phyloP scores from a whole-genome alignment of 2,797 vertebrate genomes.

The Rhynchotus rufescens region DNA sequence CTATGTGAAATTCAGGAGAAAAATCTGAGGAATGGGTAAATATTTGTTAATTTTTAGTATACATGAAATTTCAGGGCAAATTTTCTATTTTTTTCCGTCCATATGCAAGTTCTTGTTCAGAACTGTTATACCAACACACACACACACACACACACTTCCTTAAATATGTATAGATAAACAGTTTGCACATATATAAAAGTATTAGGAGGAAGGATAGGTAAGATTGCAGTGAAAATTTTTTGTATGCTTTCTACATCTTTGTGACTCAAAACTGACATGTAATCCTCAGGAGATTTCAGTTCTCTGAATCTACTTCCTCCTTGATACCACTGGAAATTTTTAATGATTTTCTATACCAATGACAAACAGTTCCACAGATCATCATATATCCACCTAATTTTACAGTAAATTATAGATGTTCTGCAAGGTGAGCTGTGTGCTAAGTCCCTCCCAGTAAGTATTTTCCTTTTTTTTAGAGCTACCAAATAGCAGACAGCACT shows the following conservation, averaged over 20 bases:
- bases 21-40: neutral
- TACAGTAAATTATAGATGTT: neutral
- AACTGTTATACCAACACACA: neutral
- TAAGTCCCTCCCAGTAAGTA: neutral
- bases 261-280: neutral
- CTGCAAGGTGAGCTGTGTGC: neutral
- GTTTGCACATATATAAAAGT: neutral
- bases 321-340: neutral
- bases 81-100: neutral
- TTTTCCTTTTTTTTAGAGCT: neutral
- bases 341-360: neutral
- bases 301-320: neutral
- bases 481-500: fast-evolving
- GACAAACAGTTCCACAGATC: neutral
- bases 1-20: neutral
- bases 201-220: neutral
- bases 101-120: neutral
- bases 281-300: neutral
- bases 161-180: neutral
- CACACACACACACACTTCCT: neutral
- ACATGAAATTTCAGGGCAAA: neutral
- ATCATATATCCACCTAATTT: neutral
- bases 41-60: neutral
- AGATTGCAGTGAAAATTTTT: neutral
- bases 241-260: neutral